Evolutionary conservation across 2,113 vertebrate genomes (phyloP), one percentile per base, ranked within the genome.

Genomic region (Illadopsis cleaveri): DNA sequence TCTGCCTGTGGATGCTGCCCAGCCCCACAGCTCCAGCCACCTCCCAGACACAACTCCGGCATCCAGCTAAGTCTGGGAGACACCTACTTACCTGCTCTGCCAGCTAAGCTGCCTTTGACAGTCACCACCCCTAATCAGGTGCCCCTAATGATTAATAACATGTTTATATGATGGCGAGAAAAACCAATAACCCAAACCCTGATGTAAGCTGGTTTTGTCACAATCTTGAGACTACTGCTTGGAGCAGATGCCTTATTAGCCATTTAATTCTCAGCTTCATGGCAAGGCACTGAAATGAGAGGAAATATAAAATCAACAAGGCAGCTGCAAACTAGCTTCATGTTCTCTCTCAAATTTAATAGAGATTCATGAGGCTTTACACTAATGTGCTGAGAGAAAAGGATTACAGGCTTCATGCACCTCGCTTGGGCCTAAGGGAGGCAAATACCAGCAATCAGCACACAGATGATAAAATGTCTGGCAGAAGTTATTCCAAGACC

Each of bases 301-400:
- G 50, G 66, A 93, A 93, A 96, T 89, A 95, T 28, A 90, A 95
- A 93, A 93, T 93, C 93, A 93, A 94, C 94, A 93, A 86, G 95
- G 90, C 92, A 96, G 84, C 93, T 96, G 94, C 78, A 90, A 93
- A 96, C 85, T 58, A 79, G 66, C 93, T 76, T 87, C 87, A 37
- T 80, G 90, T 96, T 97, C 82, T 70, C 66, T 37, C 87, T 90
- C 91, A 93, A 82, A 95, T 93, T 96, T 91, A 95, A 94, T 88
- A 94, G 94, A 93, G 93, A 96, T 96, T 95, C 93, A 96, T 79
- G 93, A 96, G 65, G 87, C 93, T 96, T 91, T 95, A 77, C 54
- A 58, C 78, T 94, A 70, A 95, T 56, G 75, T 45, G 58, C 85
- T 30, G 70, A 77, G 45, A 91, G 68, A 69, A 93, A 82, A 76